Conservation (phyloP, 2,888 invertebrate genomes). For the Allacma fusca region DNA sequence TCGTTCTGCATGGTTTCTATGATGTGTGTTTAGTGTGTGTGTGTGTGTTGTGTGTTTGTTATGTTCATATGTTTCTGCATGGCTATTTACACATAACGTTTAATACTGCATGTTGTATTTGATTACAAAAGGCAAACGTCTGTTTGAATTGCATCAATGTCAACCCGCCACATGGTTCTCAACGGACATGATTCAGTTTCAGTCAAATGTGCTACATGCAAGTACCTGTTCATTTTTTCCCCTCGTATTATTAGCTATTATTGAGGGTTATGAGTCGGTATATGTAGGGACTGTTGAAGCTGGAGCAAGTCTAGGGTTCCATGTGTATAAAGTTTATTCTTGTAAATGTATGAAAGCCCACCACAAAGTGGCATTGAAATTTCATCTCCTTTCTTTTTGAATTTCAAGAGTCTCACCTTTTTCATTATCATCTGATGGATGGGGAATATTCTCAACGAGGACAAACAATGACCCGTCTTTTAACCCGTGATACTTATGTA, state of each 20-base stretch:
- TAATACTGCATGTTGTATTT: not conserved
- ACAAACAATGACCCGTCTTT: constrained; percentile 7
- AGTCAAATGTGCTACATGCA: not conserved
- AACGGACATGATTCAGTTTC: constrained; percentile 5
- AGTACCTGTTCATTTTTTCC: not conserved
- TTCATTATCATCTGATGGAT: constrained; percentile 9
- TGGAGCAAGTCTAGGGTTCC: too few species aligned
- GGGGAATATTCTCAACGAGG: not conserved
- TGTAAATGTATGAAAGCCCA: constrained; percentile 1
- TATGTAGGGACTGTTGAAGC: not conserved
- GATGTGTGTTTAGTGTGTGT: too few species aligned
- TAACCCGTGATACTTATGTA: not conserved
- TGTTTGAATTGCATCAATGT: constrained; percentile 11
- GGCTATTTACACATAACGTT: not conserved
- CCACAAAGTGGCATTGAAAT: constrained; percentile 35
- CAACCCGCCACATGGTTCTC: not conserved
- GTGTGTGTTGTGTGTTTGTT: too few species aligned
- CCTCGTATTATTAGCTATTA: not conserved
- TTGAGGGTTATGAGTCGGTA: not conserved
- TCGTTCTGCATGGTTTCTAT: too few species aligned
- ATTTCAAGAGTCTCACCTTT: constrained; percentile 21
- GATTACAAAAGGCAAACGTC: constrained; percentile 15
- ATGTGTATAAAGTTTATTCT: not conserved
- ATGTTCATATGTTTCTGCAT: too few species aligned
- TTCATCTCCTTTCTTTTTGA: constrained; percentile 7